Percentiles rank a stretch among this genome's conserved stretches.
Conservation (phyloP, 2,113 vertebrate genomes). For the Cercocebus atys region DNA sequence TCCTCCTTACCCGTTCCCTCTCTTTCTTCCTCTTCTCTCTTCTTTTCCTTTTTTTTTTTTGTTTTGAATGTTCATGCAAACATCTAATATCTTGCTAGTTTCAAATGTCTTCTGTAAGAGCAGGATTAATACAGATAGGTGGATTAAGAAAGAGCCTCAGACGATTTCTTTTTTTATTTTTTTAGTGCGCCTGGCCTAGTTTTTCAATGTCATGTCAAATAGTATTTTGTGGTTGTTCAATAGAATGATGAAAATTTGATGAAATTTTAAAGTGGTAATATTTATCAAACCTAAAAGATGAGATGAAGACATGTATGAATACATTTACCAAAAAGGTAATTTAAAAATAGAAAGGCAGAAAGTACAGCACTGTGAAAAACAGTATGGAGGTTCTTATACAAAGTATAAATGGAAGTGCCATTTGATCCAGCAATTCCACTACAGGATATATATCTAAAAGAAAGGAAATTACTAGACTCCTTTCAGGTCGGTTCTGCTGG, state of each 20-base stretch:
- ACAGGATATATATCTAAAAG: background rate
- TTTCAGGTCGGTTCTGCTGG: no score
- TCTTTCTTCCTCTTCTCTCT: background rate
- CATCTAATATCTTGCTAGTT: background rate
- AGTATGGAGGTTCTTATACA: background rate
- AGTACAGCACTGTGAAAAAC: background rate
- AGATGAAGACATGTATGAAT: background rate
- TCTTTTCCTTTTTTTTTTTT: background rate
- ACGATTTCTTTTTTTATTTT: background rate
- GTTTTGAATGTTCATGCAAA: background rate
- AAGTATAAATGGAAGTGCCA: background rate
- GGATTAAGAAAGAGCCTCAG: background rate
- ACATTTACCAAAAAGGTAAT: background rate
- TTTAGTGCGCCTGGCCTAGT: background rate
- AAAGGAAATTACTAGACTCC: background rate
- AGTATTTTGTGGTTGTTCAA: background rate
- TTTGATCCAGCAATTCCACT: background rate
- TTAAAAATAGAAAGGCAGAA: background rate
- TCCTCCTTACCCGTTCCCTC: background rate
- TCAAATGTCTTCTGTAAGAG: background rate
- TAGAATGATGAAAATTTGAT: background rate
- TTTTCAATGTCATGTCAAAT: background rate
- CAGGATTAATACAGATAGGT: background rate
- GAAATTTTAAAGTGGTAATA: background rate
- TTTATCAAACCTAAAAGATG: background rate